Evolutionary conservation across 2,888 invertebrate genomes (phyloP).

Genomic region (Bombyx huttoni): DNA sequence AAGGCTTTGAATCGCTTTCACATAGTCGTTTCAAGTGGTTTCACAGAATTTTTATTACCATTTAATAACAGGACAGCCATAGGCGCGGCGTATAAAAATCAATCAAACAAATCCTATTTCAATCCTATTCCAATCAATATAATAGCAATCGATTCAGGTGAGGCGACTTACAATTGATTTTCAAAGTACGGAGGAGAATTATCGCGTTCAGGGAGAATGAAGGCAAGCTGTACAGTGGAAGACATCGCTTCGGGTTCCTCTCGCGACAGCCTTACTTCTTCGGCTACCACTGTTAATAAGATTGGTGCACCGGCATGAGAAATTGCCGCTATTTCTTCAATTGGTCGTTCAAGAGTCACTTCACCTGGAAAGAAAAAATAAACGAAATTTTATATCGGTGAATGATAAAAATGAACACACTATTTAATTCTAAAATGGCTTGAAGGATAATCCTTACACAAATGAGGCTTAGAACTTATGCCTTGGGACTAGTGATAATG

Average conservation of each 20-base stretch:
- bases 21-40: no score
- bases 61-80: no score
- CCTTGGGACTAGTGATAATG: no score
- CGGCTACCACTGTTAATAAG: slow-evolving; percentile 86
- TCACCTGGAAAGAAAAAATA: slow-evolving; percentile 40
- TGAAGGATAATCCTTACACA: no score
- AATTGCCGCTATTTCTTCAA: slow-evolving; percentile 85
- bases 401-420: no score
- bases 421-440: no score
- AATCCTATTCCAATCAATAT: neutral
- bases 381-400: no score
- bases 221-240: slow-evolving; percentile 85
- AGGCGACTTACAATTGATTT: slow-evolving; percentile 78
- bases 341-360: slow-evolving; percentile 73
- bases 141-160: neutral
- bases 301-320: slow-evolving; percentile 88
- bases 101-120: no score
- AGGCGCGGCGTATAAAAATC: no score
- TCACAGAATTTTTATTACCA: no score
- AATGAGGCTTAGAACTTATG: no score
- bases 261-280: slow-evolving; percentile 82
- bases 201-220: slow-evolving; percentile 83
- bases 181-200: slow-evolving; percentile 86
- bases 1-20: no score
- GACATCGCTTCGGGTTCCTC: slow-evolving; percentile 85